These are phyloP conservation scores for Coelinius sp. DNA, from an alignment of 2,888 invertebrate species.

Conservation along the genomic window DNA sequence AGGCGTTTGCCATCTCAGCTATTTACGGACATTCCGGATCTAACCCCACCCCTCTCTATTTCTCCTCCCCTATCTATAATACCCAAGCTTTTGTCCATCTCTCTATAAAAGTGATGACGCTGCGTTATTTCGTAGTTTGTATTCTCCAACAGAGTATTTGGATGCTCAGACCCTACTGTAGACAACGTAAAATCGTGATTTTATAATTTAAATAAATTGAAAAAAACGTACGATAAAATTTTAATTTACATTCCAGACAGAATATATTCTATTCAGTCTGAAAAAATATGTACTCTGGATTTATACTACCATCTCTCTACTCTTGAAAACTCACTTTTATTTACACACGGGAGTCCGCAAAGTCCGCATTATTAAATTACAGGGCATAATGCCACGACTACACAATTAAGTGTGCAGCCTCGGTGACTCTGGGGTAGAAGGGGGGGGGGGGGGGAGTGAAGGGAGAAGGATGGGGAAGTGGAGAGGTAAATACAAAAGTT, in stretches of 20 bases:
- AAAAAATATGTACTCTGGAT: conserved; percentile 26
- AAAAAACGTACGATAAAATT: not conserved
- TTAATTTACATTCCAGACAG: not conserved
- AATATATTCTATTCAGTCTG: not conserved
- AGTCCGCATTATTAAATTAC: conserved; percentile 49
- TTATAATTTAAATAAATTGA: not conserved
- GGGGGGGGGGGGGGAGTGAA: conserved; percentile 7
- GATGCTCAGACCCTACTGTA: not conserved
- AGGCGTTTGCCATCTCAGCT: conserved; percentile 43
- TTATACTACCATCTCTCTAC: conserved; percentile 26
- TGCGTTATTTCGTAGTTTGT: conserved; percentile 21
- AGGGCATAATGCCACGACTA: conserved; percentile 51
- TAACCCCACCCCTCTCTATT: not conserved
- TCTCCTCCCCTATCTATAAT: not conserved
- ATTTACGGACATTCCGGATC: conserved; percentile 39
- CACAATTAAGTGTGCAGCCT: conserved; percentile 51
- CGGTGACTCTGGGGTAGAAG: conserved; percentile 32
- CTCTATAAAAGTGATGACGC: conserved; percentile 32
- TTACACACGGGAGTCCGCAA: conserved; percentile 41
- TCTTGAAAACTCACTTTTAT: conserved; percentile 40
- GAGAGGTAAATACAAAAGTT: conserved; percentile 37
- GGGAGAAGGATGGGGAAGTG: conserved; percentile 1
- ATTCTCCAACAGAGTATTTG: not conserved
- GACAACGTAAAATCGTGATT: not conserved
- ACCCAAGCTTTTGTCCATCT: conserved; percentile 30